Evolutionary conservation across 2,888 invertebrate genomes (phyloP).

Genomic region (Coelinius sp.): DNA sequence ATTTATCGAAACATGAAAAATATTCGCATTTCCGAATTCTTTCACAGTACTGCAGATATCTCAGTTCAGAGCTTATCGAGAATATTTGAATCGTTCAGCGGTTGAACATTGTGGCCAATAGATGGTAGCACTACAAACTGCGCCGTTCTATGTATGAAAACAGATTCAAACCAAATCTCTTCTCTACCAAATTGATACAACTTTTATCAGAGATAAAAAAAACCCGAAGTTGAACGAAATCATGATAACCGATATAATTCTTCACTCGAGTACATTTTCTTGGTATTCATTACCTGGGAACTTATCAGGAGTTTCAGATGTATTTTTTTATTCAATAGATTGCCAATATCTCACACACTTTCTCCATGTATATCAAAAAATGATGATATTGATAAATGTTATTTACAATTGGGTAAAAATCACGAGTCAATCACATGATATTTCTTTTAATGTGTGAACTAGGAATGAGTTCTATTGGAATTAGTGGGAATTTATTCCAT

Average conservation of each 20-base stretch:
- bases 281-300: not conserved
- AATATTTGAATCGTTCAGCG: not conserved
- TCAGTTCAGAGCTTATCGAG: too few relatives aligned
- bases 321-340: not conserved
- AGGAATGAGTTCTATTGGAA: not conserved
- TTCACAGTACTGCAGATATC: too few relatives aligned
- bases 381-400: not conserved
- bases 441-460: too few relatives aligned
- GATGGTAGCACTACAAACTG: slow-evolving; percentile 16
- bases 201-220: not conserved
- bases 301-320: not conserved
- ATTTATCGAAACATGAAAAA: not conserved
- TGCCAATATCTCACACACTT: not conserved
- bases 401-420: not conserved
- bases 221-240: too few relatives aligned
- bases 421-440: not conserved
- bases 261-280: not conserved
- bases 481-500: not conserved
- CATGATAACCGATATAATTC: not conserved
- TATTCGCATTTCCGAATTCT: not conserved
- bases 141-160: too few relatives aligned
- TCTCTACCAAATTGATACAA: not conserved
- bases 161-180: too few relatives aligned
- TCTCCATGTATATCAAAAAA: not conserved
- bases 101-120: not conserved